Base-by-base conservation (phyloP, 2,797 vertebrate genomes). In the Oryzias dopingdopingensis region DNA sequence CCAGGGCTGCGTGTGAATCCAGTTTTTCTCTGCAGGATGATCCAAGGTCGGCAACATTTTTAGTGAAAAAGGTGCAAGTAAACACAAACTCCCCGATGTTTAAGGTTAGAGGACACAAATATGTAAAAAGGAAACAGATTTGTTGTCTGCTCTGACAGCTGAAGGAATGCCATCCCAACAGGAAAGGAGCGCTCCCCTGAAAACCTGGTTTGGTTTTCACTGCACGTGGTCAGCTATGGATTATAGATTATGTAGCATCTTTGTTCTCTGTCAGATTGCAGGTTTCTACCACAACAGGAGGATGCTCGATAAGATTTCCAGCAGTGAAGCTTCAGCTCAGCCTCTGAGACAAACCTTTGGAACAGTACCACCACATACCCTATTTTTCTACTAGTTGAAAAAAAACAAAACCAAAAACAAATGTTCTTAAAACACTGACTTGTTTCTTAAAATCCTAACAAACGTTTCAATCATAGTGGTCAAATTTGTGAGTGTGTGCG, bases 191-290 rank as follows among this genome's bases (percentile, higher is more conserved):
- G 26, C 26, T 26, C 5, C 6, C 26, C 26, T 26, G 14, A 54
- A 70, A 74, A 80, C 56, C 57, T 59, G 69, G 58, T 67, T 74
- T 8, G 16, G 22, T 64, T 75, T 71, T 54, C 43, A 8, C 8
- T 13, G 72, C 58, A 59, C 56, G 59, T 67, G 47, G 55, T 42
- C 61, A 54, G 77, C 70, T 62, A 70, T 80, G 72, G 81, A 82
- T 82, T 64, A 71, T 80, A 70, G 81, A 82, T 82, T 80, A 84
- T 77, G 61, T 70, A 47, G 65, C 51, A 22, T n/a, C 26, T 40
- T 46, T 61, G 40, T 60, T 43, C 61, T 57, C 63, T 56, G 60
- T 65, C 44, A 20, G 43, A 17, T 57, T 53, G 65, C 10, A 13
- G 10, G 10, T 67, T 61, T 20, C 45, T 15, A 50, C 44, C 20